phyloP scores from a whole-genome alignment of 1,140 invertebrate species.

The Psilanteris sp. region DNA sequence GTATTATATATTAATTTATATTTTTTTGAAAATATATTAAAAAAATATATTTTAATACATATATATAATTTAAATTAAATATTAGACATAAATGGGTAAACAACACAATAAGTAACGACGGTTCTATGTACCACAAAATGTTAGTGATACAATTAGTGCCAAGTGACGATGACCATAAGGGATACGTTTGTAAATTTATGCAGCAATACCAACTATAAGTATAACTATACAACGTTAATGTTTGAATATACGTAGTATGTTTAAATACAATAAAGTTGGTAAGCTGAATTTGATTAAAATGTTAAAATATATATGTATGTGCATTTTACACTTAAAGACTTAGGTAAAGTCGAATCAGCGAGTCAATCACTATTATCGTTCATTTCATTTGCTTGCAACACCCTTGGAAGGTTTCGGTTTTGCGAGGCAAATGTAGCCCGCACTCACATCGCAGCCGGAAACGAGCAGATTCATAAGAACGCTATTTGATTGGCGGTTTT shows the following conservation, averaged over 20 bases:
- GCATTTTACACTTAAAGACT: conserved; percentile 23
- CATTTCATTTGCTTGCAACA: conserved; percentile 73
- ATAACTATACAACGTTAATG: conserved; percentile 6
- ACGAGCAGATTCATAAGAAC: conserved; percentile 95
- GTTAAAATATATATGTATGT: conserved; percentile 30
- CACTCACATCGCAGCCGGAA: conserved; percentile 94
- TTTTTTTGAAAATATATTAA: too few species aligned
- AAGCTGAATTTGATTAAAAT: conserved; percentile 18
- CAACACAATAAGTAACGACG: conserved; percentile 3
- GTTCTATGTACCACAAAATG: conserved; percentile 6
- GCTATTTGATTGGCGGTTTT: conserved; percentile 82
- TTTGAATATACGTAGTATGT: conserved; percentile 5
- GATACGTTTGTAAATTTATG: not conserved
- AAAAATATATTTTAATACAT: conserved; percentile 39
- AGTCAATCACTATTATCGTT: conserved; percentile 30
- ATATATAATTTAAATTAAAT: too few species aligned
- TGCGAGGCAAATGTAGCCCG: conserved; percentile 91
- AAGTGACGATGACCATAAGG: conserved; percentile 43
- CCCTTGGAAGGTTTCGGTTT: conserved; percentile 80
- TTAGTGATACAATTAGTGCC: conserved; percentile 8
- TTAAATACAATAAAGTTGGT: conserved; percentile 14
- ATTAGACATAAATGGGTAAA: conserved; percentile 9
- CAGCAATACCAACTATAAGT: conserved; percentile 19
- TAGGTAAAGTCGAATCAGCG: conserved; percentile 12
- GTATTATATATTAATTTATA: too few species aligned